Evolutionary conservation across 2,113 vertebrate genomes (phyloP).

Genomic region (Periophthalmus modestus): DNA sequence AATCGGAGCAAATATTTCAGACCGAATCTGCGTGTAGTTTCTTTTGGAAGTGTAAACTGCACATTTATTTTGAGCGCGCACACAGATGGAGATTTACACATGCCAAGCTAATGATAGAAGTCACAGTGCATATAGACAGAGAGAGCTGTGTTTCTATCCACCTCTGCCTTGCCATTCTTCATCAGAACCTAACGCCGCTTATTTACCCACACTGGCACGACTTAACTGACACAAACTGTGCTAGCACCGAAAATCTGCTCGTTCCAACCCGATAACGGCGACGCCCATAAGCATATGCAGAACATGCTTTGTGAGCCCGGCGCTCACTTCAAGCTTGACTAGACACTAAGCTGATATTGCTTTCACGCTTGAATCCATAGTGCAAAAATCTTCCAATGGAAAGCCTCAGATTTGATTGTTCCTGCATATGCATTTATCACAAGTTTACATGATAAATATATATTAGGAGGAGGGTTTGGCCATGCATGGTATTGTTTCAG

Average conservation of each 20-base stretch:
- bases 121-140: slow-evolving; percentile 42
- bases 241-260: slow-evolving; percentile 69
- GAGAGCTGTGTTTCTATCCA: slow-evolving; percentile 15
- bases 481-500: slow-evolving; percentile 73
- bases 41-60: slow-evolving; percentile 7
- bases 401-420: slow-evolving; percentile 75
- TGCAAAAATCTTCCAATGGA: slow-evolving; percentile 62
- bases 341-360: slow-evolving; percentile 80
- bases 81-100: slow-evolving; percentile 25
- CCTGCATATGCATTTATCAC: slow-evolving; percentile 78
- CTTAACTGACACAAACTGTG: slow-evolving; percentile 58
- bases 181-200: slow-evolving; percentile 68
- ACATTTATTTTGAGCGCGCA: slow-evolving; percentile 13
- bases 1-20: slow-evolving; percentile 2
- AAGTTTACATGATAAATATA: slow-evolving; percentile 80
- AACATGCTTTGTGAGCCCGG: slow-evolving; percentile 69
- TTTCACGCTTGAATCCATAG: slow-evolving; percentile 75
- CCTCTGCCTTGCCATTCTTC: slow-evolving; percentile 64
- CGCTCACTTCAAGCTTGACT: slow-evolving; percentile 75
- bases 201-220: slow-evolving; percentile 61
- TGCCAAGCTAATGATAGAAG: slow-evolving; percentile 42
- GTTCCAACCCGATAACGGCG: slow-evolving; percentile 70
- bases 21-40: neutral
- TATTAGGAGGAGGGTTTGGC: slow-evolving; percentile 63
- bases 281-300: slow-evolving; percentile 73